phyloP scores from a whole-genome alignment of 1,140 invertebrate genomes.

The Macrobrachium rosenbergii region DNA sequence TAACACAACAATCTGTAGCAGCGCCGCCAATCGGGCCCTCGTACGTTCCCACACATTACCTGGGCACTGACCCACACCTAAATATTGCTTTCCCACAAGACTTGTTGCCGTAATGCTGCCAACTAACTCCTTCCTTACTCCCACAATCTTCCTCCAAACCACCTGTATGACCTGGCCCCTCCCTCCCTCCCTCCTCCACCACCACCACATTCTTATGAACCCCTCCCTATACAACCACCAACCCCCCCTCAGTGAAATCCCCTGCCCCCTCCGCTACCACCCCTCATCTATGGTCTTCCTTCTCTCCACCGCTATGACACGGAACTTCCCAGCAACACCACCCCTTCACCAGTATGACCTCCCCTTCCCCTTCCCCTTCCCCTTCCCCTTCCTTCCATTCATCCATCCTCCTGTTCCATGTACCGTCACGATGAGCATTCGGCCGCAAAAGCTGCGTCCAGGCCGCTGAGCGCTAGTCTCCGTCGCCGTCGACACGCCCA shows the following conservation, averaged over 20 bases:
- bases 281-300: background rate
- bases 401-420: no score
- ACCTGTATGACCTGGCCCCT: background rate
- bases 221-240: background rate
- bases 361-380: background rate
- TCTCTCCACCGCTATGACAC: background rate
- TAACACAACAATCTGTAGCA: background rate
- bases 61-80: conserved; percentile 53
- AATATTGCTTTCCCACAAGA: conserved; percentile 39
- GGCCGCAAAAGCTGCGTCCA: no score
- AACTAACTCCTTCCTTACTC: background rate
- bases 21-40: background rate
- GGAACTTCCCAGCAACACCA: background rate
- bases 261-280: background rate
- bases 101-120: background rate
- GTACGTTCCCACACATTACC: conserved; percentile 54
- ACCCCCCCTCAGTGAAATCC: background rate
- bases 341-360: background rate
- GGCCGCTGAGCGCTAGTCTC: no score
- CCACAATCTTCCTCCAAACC: background rate
- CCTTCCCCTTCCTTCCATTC: no score
- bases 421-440: no score
- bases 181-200: background rate
- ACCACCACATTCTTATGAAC: background rate
- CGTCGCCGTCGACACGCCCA: no score